These are phyloP conservation scores for Sinhomidia bicolor DNA, from an alignment of 2,888 invertebrate genomes.

Conservation along the genomic window DNA sequence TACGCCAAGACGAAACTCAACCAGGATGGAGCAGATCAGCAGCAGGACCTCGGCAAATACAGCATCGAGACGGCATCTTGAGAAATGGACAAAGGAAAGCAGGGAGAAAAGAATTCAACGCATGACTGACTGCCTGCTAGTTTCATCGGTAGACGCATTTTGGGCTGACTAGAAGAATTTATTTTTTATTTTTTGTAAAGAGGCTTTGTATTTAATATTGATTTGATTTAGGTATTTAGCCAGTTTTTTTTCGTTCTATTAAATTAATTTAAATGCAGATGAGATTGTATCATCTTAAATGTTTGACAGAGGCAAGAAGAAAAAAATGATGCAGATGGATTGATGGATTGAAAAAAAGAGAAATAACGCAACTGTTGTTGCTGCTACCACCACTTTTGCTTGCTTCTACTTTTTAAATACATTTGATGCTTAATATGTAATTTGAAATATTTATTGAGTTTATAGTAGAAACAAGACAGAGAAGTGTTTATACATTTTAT, in stretches of 20 bases:
- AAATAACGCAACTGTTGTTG: background rate
- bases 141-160: background rate
- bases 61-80: slow-evolving; percentile 8
- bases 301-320: slow-evolving; percentile 51
- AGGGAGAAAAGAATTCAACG: background rate
- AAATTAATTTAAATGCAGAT: slow-evolving; percentile 75
- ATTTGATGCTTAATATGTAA: background rate
- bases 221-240: slow-evolving; percentile 50
- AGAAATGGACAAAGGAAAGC: slow-evolving; percentile 30
- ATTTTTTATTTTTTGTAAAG: background rate
- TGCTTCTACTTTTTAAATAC: background rate
- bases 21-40: slow-evolving; percentile 16
- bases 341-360: slow-evolving; percentile 40
- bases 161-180: background rate
- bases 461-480: background rate
- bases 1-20: slow-evolving; percentile 25
- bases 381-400: background rate
- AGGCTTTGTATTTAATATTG: slow-evolving; percentile 24
- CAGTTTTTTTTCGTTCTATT: slow-evolving; percentile 61
- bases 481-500: slow-evolving; percentile 35
- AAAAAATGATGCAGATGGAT: slow-evolving; percentile 53
- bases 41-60: background rate
- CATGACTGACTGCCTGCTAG: slow-evolving; percentile 7
- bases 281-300: slow-evolving; percentile 51
- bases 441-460: slow-evolving; percentile 10